These are phyloP conservation scores for Lepidurus arcticus DNA, from an alignment of 1,140 invertebrate species.

Conservation along the genomic window DNA sequence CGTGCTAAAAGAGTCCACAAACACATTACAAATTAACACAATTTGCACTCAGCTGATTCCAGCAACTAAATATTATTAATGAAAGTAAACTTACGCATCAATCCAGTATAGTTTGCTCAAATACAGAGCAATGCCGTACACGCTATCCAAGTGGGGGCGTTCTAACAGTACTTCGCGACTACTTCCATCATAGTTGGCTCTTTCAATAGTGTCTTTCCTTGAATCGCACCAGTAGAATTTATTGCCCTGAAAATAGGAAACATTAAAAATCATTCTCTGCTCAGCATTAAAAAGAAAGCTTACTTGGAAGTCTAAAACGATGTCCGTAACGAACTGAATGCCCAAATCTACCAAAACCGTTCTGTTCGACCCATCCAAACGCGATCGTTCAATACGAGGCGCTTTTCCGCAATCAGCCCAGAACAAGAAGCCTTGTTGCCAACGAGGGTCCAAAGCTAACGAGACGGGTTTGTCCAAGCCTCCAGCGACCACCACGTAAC, in stretches of 20 bases:
- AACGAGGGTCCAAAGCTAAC: conserved; percentile 57
- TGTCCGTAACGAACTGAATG: conserved; percentile 50
- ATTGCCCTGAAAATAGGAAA: conserved; percentile 39
- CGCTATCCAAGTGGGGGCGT: conserved; percentile 41
- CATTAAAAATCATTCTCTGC: neutral
- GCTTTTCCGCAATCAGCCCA: conserved; percentile 52
- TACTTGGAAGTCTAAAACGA: conserved; percentile 55
- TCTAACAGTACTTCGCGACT: conserved; percentile 42
- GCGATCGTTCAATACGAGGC: conserved; percentile 51
- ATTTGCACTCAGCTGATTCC: neutral
- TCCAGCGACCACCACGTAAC: conserved; percentile 48
- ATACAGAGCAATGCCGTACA: conserved; percentile 49
- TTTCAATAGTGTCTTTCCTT: conserved; percentile 46
- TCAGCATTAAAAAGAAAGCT: conserved; percentile 19
- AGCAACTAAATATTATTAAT: neutral
- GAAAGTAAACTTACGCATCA: conserved; percentile 48
- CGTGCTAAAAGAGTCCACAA: conserved; percentile 47
- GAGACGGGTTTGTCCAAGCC: conserved; percentile 49
- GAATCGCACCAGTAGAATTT: conserved; percentile 52
- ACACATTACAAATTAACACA: conserved; percentile 35
- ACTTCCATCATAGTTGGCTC: conserved; percentile 50
- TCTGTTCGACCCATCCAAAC: conserved; percentile 55
- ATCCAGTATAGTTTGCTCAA: conserved; percentile 53
- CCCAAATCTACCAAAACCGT: conserved; percentile 51
- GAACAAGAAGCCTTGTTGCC: conserved; percentile 55